Evolutionary conservation across 2,113 vertebrate species (phyloP), one percentile per base, ranked within the genome.

Genomic region (Syrmaticus mikado): DNA sequence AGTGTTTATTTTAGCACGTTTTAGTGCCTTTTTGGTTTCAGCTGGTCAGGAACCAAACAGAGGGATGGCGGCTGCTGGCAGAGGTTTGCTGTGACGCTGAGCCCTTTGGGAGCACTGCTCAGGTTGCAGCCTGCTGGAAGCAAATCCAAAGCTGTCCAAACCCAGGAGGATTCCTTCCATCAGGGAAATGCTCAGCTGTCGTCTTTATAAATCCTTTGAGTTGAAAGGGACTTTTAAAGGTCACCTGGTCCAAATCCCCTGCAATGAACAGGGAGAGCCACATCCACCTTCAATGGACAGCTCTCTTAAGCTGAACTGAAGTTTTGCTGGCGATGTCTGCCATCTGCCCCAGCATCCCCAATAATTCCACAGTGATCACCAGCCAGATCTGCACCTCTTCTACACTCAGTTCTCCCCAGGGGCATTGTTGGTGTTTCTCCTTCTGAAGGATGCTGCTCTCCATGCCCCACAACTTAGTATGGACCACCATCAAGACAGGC

Each of bases 401-500:
- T 67, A 45, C 71, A 28, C 19, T 72, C 65, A 52, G 8, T 65
- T 46, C 68, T 38, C 19, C 58, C 38, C 64, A 60, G 18, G 46
- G 32, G 57, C 48, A 17, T 30, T 17, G 58, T 41, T 5, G 17
- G 22, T 8, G 66, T 30, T 90, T 80, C 72, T 24, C 36, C 52
- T 75, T 75, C 60, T 48, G 32, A 77, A 92, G 61, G 60, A 20
- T 89, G 43, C 61, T 86, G 65, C 53, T 41, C 74, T 46, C 57
- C 85, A 32, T 36, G 93, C 95, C 95, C 66, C 68, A 82, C 91
- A 96, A 79, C 5, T 93, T 92, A 96, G 89, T 83, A 65, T 6
- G 90, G 94, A 94, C 93, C 91, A 93, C 95, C 93, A 84, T 20
- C 74, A 90, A 74, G 43, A 82, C 41, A 85, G 66, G 80, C 73